These are phyloP conservation scores for Ciconia maguari DNA, from an alignment of 2,113 vertebrate genomes.

Conservation along the genomic window DNA sequence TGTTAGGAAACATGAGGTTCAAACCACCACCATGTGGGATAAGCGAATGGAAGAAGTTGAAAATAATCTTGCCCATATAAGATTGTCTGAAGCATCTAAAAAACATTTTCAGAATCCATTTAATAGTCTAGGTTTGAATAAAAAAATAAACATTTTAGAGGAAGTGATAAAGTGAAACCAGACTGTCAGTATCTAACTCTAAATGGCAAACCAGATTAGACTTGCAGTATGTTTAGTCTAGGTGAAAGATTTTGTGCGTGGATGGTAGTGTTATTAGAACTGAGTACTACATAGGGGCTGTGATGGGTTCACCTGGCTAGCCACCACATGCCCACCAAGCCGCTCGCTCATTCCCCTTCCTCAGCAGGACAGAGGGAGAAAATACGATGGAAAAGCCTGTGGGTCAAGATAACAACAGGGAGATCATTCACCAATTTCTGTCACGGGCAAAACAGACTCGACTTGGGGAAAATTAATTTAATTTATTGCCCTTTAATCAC, in stretches of 20 bases:
- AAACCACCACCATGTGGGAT: neutral
- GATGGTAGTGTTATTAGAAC: neutral
- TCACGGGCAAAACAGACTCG: neutral
- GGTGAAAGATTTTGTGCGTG: neutral
- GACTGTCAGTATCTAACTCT: neutral
- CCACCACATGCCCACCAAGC: neutral
- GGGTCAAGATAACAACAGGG: neutral
- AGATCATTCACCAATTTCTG: neutral
- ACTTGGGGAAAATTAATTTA: neutral
- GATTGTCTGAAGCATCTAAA: neutral
- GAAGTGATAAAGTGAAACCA: neutral
- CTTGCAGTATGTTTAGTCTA: neutral
- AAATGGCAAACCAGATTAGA: neutral
- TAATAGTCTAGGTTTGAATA: neutral
- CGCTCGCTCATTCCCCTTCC: neutral
- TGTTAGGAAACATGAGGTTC: neutral
- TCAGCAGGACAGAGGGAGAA: neutral
- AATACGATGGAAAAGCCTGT: neutral
- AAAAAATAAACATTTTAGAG: neutral
- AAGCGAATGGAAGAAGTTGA: neutral
- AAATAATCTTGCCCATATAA: neutral
- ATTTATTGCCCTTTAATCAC: neutral
- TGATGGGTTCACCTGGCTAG: neutral
- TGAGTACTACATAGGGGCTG: neutral
- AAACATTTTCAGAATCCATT: neutral